These are phyloP conservation scores for Blastomussa wellsi DNA, from an alignment of 92 coral and sea anemone species.

Conservation along the genomic window DNA sequence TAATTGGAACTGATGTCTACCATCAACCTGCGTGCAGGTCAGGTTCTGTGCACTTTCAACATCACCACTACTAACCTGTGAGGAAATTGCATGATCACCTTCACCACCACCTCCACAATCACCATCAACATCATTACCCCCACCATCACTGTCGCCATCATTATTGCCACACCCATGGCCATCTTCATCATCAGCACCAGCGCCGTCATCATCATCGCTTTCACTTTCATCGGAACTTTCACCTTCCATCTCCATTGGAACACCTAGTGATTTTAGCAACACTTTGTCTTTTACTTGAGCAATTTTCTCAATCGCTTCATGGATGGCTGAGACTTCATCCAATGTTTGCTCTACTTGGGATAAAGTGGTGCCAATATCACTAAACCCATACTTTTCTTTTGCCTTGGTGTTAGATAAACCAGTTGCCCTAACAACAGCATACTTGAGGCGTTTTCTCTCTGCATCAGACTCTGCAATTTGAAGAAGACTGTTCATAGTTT, in stretches of 20 bases:
- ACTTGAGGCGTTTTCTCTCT: constrained; percentile 38
- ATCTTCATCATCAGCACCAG: too few species aligned
- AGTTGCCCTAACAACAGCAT: constrained; percentile 45
- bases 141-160: too few species aligned
- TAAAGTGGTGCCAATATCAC: constrained; percentile 17
- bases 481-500: constrained; percentile 23
- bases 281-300: constrained; percentile 48
- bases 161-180: too few species aligned
- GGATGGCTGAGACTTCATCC: constrained; percentile 31
- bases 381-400: constrained; percentile 42
- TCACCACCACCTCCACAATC: constrained; percentile 15
- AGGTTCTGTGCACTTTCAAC: not conserved
- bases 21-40: too few species aligned
- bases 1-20: constrained; percentile 23
- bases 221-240: too few species aligned
- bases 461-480: constrained; percentile 45
- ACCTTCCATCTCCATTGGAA: not conserved
- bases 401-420: constrained; percentile 44
- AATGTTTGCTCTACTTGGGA: constrained; percentile 39
- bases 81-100: constrained; percentile 6
- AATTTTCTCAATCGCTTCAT: constrained; percentile 44
- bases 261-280: too few species aligned
- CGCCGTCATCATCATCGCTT: too few species aligned
- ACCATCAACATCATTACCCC: too few species aligned
- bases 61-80: not conserved